Evolutionary conservation across 2,113 vertebrate species (phyloP), one percentile per base, ranked within the genome.

Genomic region (Austrofundulus limnaeus): DNA sequence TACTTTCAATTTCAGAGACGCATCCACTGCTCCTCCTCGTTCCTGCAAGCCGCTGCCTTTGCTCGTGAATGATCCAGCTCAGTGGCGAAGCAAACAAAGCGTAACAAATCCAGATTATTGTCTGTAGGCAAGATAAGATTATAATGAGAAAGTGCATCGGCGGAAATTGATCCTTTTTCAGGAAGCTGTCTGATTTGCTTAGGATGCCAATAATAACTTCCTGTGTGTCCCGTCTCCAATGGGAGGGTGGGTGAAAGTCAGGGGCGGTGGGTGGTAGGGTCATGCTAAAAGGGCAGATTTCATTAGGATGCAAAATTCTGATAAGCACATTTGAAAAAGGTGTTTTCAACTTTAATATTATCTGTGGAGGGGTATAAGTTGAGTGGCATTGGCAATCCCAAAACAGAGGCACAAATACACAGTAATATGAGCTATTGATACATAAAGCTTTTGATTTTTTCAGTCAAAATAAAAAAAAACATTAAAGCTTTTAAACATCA

Each of bases 91-190:
- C 87, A 90, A 90, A 90, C 90, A 91, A 87, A 88, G 88, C 89
- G 87, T 88, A 83, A 89, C 88, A 90, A 91, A 90, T 91, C 86
- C 90, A 88, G 88, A 92, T 88, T 85, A 91, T 88, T 88, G 89
- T 91, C 87, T 89, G 84, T 70, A 80, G 85, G 84, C 66, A 78
- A 80, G 88, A 89, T 89, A 89, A 89, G 87, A 88, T 87, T 85
- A 86, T 89, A 91, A 91, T 88, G 87, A 90, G 86, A 89, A 91
- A 91, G 83, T 85, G 89, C 85, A 83, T 85, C 74, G 54, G 57
- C 85, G 88, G 88, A 87, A 88, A 88, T 89, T 86, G 86, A 90
- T 89, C 86, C 83, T 77, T 89, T 89, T 85, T 70, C 81, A 87
- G 86, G 83, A 89, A 89, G 85, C 87, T 51, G 84, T 82, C 85